Base-by-base conservation (phyloP, 2,113 vertebrate genomes). In the Periophthalmodon schlosseri region DNA sequence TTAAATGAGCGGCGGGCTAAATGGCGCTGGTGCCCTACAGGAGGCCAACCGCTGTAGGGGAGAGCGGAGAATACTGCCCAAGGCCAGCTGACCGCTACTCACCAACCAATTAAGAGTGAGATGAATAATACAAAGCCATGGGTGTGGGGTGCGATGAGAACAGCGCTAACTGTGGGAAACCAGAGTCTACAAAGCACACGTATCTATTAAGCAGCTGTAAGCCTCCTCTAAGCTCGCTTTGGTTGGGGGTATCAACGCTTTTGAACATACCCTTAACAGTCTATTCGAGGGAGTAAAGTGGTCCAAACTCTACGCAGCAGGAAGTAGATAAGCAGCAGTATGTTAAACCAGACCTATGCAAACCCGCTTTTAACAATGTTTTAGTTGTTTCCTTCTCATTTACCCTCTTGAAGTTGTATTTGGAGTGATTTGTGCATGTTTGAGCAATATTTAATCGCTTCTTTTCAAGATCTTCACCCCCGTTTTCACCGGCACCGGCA, bases 1-100 rank as follows among this genome's bases (percentile, higher is more conserved):
- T 85, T 71, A 82, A 81, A 84, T 81, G 56, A 78, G 34, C 74
- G 60, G 23, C 46, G 23, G 69, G 75, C 75, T 86, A 81, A 88
- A 82, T 73, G 76, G 58, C 61, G 66, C 54, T 34, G 69, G 83
- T 72, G 77, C 47, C 52, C 70, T 74, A 76, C 68, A 76, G 16
- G 60, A 20, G 54, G 20, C 0, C 23, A 64, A 80, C 23, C 18
- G 70, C 50, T 34, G 11, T 36, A 78, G 36, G 68, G 65, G 15
- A 57, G 5, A 72, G 46, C 73, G 28, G 73, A 61, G 76, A 80
- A 78, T 24, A 39, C 65, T 54, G 64, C 54, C 54, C 28, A 36
- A 13, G 46, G 47, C 73, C 75, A 44, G 65, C 33, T 84, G 64
- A 76, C 78, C 68, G 65, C 75, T 80, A 79, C 77, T 54, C 33